Evolutionary conservation across 2,888 invertebrate genomes (phyloP), one percentile per base, ranked within the genome.

Genomic region (Drosophila siamana): DNA sequence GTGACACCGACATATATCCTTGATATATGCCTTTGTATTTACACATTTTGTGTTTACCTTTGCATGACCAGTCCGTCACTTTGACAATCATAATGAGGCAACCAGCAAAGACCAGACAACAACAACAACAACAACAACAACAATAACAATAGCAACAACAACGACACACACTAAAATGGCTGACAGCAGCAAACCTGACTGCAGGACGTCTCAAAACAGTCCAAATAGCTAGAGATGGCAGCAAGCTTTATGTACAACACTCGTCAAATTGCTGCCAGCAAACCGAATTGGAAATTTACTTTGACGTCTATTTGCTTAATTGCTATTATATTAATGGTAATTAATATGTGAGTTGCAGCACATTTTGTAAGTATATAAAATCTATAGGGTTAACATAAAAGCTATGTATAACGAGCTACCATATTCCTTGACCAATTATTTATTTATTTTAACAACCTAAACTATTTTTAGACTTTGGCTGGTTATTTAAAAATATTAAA

Each of bases 41-140:
- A 84, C 85, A 72, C 87, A 84, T 84, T 73, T 77, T 70, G 77
- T 88, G 87, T 84, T 88, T 84, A 84, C 83, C 87, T 88, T 84
- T 74, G 71, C 84, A 83, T 88, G 83, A 80, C 85, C 89, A 86
- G 89, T 84, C 81, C 87, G 89, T 86, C 83, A 88, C 87, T 83
- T 83, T 83, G 83, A 88, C 83, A 86, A 80, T 83, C 89, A 86
- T 84, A 84, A 84, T 84, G 83, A 84, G 83, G 85, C 88, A 74
- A 52, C 59, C 67, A 69, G 79, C 74, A 73, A 59, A 55, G 66
- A 80, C 65, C 64, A 46, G 38, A 7, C 55, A 43, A 55, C 43
- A 55, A 54, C 56, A 46, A 33, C 51, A 60, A n/a, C 51, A 26
- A 4, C 48, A 67, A 44, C 56, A 44, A 50, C 51, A 28, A 15